Conservation (phyloP, 2,797 vertebrate species). For the Oreortyx pictus region DNA sequence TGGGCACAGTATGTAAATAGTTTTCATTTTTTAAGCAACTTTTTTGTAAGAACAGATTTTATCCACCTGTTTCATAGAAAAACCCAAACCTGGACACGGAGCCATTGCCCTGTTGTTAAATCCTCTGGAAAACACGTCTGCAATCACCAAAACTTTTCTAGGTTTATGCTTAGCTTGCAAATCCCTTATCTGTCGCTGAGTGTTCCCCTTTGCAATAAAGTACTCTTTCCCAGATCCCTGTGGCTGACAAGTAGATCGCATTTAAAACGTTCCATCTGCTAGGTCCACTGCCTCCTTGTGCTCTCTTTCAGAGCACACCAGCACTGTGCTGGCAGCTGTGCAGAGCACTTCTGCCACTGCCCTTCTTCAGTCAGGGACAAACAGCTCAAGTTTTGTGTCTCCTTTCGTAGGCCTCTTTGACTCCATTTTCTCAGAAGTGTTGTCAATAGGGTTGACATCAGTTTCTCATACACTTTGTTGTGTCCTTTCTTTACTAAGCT, state of each 20-base stretch:
- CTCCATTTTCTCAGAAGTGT: neutral
- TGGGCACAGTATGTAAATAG: neutral
- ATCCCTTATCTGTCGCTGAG: neutral
- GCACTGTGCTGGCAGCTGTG: neutral
- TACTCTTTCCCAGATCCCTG: neutral
- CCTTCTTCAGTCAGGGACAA: neutral
- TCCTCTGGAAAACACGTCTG: neutral
- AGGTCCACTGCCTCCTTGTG: neutral
- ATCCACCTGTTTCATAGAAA: neutral
- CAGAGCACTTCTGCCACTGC: neutral
- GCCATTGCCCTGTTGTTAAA: neutral
- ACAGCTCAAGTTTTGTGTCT: neutral
- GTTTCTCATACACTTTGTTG: neutral
- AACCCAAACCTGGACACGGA: neutral
- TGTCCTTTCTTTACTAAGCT: neutral
- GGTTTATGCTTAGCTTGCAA: neutral
- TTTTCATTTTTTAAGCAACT: constrained; percentile 2
- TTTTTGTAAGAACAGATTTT: neutral
- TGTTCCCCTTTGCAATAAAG: neutral
- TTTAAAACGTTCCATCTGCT: neutral
- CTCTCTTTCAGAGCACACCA: neutral
- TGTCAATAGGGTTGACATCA: neutral
- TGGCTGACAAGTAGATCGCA: neutral
- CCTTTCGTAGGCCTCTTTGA: neutral
- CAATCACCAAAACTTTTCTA: neutral